Evolutionary conservation across 2,888 invertebrate genomes (phyloP).

Genomic region (Drosophila pseudotakahashii): DNA sequence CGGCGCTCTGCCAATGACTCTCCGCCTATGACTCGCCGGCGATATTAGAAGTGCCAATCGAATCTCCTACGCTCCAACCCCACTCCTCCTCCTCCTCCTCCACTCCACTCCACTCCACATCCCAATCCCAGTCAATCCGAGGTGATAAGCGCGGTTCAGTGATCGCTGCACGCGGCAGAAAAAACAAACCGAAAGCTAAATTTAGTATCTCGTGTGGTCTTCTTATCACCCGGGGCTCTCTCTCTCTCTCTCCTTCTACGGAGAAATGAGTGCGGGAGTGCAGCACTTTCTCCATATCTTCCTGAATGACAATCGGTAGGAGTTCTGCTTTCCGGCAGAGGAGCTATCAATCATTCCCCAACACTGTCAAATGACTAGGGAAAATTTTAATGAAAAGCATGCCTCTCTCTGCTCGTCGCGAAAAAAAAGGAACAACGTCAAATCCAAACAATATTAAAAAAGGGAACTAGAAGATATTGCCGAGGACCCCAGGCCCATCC

Average conservation of each 20-base stretch:
- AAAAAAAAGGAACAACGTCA: slow-evolving; percentile 23
- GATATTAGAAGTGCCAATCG: slow-evolving; percentile 18
- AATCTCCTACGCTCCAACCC: no score
- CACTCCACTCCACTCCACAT: not conserved
- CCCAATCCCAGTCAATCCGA: not conserved
- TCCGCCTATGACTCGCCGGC: slow-evolving; percentile 22
- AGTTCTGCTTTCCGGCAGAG: not conserved
- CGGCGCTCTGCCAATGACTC: slow-evolving; percentile 1
- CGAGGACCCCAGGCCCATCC: slow-evolving; percentile 1
- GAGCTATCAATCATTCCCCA: slow-evolving; percentile 49
- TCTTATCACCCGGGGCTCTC: slow-evolving; percentile 11
- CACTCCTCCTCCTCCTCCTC: no score
- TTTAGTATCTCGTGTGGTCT: slow-evolving; percentile 38
- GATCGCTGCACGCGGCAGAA: slow-evolving; percentile 34
- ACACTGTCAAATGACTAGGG: slow-evolving; percentile 66
- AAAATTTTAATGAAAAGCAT: slow-evolving; percentile 72
- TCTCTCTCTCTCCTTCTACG: no score
- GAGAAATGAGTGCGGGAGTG: not conserved
- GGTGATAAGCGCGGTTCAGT: slow-evolving; percentile 41
- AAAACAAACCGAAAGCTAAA: slow-evolving; percentile 31
- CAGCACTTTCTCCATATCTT: not conserved
- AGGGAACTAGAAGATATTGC: slow-evolving; percentile 77
- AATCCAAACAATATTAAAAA: slow-evolving; percentile 76
- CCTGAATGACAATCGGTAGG: slow-evolving; percentile 34
- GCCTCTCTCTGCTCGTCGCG: slow-evolving; percentile 1